phyloP scores from a whole-genome alignment of 2,113 vertebrate genomes.

The Elephantulus edwardii region DNA sequence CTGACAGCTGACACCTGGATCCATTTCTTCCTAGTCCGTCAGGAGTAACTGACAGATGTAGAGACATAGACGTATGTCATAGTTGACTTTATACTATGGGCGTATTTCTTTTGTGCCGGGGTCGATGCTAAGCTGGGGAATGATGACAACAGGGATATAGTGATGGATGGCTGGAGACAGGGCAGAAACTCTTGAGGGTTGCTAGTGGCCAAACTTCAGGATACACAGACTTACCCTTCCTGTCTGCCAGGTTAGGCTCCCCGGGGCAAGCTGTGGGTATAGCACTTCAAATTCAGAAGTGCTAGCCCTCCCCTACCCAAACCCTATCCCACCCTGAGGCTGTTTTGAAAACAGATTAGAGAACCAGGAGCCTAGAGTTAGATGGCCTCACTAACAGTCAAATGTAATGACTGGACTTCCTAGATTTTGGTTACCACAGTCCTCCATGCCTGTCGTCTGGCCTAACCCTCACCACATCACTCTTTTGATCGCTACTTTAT shows the following conservation, averaged over 20 bases:
- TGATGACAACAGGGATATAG: background rate
- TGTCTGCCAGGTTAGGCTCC: background rate
- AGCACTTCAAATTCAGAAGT: background rate
- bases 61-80: accelerated
- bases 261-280: background rate
- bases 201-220: accelerated
- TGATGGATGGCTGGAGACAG: background rate
- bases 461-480: background rate
- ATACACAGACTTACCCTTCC: accelerated
- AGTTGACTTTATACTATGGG: accelerated
- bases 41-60: background rate
- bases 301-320: accelerated
- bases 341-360: background rate
- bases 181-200: background rate
- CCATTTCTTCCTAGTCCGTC: accelerated
- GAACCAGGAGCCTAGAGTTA: too few relatives aligned
- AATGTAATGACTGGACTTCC: accelerated
- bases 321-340: accelerated
- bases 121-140: background rate
- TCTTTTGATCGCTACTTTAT: accelerated
- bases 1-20: background rate
- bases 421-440: background rate
- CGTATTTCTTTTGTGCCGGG: accelerated
- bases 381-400: background rate
- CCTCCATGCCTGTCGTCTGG: accelerated